These are phyloP conservation scores for Arothron firmamentum DNA, from an alignment of 2,113 vertebrate genomes.

Conservation along the genomic window DNA sequence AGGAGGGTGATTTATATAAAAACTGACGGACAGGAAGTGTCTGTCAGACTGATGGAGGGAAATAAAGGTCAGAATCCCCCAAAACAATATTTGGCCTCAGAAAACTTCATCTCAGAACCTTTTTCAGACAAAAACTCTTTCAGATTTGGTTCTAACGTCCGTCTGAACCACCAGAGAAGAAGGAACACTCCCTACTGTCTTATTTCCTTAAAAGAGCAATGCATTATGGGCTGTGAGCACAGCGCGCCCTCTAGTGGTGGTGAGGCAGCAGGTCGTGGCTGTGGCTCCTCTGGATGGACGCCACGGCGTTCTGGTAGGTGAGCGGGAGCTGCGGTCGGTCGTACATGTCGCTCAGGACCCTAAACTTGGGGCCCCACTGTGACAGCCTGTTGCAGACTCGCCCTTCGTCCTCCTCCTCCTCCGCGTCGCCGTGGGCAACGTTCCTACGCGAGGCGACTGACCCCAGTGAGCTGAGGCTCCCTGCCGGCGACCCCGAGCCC, in stretches of 20 bases:
- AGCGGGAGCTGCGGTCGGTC: slow-evolving; percentile 55
- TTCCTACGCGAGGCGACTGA: slow-evolving; percentile 45
- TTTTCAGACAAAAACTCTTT: no score
- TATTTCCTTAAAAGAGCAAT: no score
- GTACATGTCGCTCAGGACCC: slow-evolving; percentile 77
- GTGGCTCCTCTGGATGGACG: not conserved
- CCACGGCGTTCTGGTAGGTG: slow-evolving; percentile 8
- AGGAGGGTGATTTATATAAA: no score
- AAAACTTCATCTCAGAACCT: no score
- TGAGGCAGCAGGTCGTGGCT: slow-evolving; percentile 58
- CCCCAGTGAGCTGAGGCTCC: slow-evolving; percentile 83
- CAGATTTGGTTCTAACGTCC: no score
- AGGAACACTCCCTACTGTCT: no score
- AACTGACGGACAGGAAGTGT: no score
- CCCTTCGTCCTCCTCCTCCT: slow-evolving; percentile 58
- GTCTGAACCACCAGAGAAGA: no score
- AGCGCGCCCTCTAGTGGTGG: slow-evolving; percentile 42
- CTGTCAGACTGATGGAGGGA: no score
- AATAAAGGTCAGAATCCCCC: no score
- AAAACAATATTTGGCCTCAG: no score
- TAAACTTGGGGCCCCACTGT: slow-evolving; percentile 80
- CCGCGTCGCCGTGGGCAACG: slow-evolving; percentile 6
- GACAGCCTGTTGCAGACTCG: slow-evolving; percentile 69
- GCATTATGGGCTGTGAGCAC: slow-evolving; percentile 8
- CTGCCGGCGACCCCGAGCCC: slow-evolving; percentile 72